Evolutionary conservation across 2,113 vertebrate species (phyloP).

Genomic region (Rhynchomys soricoides): DNA sequence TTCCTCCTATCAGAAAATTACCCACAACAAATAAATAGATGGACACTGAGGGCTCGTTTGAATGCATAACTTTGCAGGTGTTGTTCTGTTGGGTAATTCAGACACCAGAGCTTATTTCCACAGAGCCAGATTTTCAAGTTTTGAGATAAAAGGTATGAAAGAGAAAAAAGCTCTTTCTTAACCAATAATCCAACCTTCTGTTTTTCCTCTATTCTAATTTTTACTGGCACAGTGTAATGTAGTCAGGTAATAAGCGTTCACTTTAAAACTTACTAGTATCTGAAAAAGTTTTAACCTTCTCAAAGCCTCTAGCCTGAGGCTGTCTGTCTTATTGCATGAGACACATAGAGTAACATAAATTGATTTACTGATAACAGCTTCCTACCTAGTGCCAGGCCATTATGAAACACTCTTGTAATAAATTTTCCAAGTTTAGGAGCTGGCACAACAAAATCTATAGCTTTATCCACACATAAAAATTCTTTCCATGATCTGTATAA

Average conservation of each 20-base stretch:
- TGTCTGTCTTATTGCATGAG: constrained; percentile 50
- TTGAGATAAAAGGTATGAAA: constrained; percentile 44
- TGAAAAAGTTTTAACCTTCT: constrained; percentile 43
- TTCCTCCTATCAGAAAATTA: constrained; percentile 48
- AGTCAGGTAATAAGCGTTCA: constrained; percentile 12
- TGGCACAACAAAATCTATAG: constrained; percentile 47
- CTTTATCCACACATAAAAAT: constrained; percentile 53
- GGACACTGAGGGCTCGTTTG: not conserved
- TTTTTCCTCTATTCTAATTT: constrained; percentile 59
- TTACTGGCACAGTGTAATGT: not conserved
- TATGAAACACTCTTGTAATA: constrained; percentile 16
- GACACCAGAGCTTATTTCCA: not conserved
- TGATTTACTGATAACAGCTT: constrained; percentile 55
- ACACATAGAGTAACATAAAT: constrained; percentile 51
- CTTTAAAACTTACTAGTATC: constrained; percentile 22
- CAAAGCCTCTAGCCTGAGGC: not conserved
- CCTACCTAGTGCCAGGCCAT: constrained; percentile 39
- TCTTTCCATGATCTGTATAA: constrained; percentile 55
- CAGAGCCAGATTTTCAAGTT: constrained; percentile 36
- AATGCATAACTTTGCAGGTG: constrained; percentile 2
- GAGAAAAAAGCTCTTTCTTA: constrained; percentile 6
- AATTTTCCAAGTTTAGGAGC: constrained; percentile 43
- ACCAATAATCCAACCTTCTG: constrained; percentile 42
- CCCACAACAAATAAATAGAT: constrained; percentile 32
- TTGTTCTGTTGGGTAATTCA: constrained; percentile 53